phyloP scores from a whole-genome alignment of 2,113 vertebrate genomes.

The Sphyrna mokarran region DNA sequence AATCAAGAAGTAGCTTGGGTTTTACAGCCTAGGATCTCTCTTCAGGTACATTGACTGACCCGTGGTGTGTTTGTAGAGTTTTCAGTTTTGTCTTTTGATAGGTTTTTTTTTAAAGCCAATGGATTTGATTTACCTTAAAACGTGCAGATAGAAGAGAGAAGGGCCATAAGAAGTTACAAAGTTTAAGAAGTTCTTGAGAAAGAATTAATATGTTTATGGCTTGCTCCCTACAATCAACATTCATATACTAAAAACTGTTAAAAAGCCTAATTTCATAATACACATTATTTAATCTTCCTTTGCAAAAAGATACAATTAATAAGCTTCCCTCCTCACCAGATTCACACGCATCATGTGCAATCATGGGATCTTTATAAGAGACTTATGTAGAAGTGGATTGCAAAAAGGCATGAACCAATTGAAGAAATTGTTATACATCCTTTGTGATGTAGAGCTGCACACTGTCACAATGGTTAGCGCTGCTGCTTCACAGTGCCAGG shows the following conservation, averaged over 20 bases:
- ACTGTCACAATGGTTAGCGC: too few relatives aligned
- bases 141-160: too few relatives aligned
- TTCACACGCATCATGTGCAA: background rate
- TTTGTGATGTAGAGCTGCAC: too few relatives aligned
- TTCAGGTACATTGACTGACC: background rate
- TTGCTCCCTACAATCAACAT: background rate
- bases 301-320: background rate
- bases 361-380: background rate
- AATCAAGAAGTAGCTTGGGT: background rate
- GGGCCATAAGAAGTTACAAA: background rate
- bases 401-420: background rate
- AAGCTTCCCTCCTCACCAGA: background rate
- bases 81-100: too few relatives aligned
- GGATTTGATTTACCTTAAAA: too few relatives aligned
- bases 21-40: background rate
- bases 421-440: background rate
- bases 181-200: background rate
- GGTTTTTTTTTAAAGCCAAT: too few relatives aligned
- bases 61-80: too few relatives aligned
- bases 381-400: background rate
- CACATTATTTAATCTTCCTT: background rate
- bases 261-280: background rate
- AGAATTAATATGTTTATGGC: background rate
- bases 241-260: background rate
- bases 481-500: too few relatives aligned